Conservation (phyloP, 1,140 invertebrate genomes). For the Dreissena rostriformis region DNA sequence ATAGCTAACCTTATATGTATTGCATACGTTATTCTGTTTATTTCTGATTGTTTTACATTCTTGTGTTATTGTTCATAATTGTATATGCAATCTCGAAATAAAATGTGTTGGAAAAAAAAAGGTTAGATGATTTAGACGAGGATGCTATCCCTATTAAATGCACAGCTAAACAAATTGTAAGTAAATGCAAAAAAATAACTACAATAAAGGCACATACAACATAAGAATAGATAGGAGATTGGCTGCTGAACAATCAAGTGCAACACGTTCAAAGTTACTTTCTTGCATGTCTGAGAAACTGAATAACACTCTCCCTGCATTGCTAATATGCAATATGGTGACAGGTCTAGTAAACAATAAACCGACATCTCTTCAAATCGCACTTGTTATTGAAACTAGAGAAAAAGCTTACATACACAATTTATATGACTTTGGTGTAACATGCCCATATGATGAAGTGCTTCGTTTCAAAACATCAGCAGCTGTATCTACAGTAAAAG, state of each 20-base stretch:
- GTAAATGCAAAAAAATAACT: too few species aligned
- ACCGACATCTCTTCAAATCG: slow-evolving; percentile 47
- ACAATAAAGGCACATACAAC: too few species aligned
- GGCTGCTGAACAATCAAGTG: background rate
- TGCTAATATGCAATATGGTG: slow-evolving; percentile 57
- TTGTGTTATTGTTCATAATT: too few species aligned
- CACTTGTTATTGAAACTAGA: slow-evolving; percentile 44
- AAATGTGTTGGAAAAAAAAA: too few species aligned
- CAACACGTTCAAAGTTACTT: background rate
- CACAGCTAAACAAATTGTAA: too few species aligned
- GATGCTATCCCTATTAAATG: too few species aligned
- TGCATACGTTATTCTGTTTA: too few species aligned
- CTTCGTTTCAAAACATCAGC: slow-evolving; percentile 58
- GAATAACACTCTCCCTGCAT: slow-evolving; percentile 30
- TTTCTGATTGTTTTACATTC: too few species aligned
- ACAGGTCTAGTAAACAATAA: slow-evolving; percentile 45
- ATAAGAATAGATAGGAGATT: too few species aligned
- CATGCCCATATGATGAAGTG: slow-evolving; percentile 61
- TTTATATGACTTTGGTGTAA: slow-evolving; percentile 50
- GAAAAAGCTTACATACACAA: slow-evolving; percentile 24
- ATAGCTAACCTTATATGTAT: too few species aligned
- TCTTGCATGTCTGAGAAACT: slow-evolving; percentile 11
- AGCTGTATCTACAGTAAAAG: slow-evolving; percentile 16
- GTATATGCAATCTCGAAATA: too few species aligned
- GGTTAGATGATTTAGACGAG: too few species aligned